A percentile compares a stretch with the other conserved stretches of the same genome.
Conservation (phyloP, 2,888 invertebrate species). For the Agrochola macilenta region DNA sequence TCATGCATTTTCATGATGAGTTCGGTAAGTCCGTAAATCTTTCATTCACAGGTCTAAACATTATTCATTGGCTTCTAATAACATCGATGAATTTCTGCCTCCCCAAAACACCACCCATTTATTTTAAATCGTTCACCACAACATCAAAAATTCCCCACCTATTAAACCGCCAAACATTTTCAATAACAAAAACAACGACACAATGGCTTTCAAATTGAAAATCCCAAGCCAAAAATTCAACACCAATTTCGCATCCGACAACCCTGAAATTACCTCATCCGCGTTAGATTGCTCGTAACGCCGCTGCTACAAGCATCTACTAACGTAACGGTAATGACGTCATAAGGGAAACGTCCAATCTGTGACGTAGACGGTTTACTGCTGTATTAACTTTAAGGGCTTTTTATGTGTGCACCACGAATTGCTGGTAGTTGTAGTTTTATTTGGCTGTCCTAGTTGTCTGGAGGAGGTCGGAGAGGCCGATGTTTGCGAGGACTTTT, state of each 20-base stretch:
- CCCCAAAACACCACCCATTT: neutral
- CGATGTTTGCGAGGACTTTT: neutral
- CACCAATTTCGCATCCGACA: conserved; percentile 52
- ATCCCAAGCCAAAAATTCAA: conserved; percentile 48
- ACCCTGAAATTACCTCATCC: conserved; percentile 66
- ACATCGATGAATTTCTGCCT: neutral
- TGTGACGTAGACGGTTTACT: conserved; percentile 62
- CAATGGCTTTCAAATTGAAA: conserved; percentile 57
- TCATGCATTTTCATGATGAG: too few relatives aligned
- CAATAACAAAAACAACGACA: conserved; percentile 34
- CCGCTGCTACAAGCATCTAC: conserved; percentile 63
- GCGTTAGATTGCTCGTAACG: conserved; percentile 68
- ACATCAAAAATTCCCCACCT: neutral
- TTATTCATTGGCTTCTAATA: neutral
- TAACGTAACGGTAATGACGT: conserved; percentile 69
- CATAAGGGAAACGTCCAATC: conserved; percentile 67
- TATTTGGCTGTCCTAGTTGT: conserved; percentile 26
- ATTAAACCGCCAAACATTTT: conserved; percentile 22
- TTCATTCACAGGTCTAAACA: neutral
- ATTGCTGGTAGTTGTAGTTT: conserved; percentile 49
- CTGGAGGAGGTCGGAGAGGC: neutral
- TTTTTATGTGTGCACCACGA: conserved; percentile 54
- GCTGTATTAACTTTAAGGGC: conserved; percentile 53
- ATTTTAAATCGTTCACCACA: neutral
- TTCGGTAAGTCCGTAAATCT: neutral